Percentiles rank a stretch among this genome's conserved stretches.
Conservation (phyloP, 2,888 invertebrate species). For the Oxyteleia sp. region DNA sequence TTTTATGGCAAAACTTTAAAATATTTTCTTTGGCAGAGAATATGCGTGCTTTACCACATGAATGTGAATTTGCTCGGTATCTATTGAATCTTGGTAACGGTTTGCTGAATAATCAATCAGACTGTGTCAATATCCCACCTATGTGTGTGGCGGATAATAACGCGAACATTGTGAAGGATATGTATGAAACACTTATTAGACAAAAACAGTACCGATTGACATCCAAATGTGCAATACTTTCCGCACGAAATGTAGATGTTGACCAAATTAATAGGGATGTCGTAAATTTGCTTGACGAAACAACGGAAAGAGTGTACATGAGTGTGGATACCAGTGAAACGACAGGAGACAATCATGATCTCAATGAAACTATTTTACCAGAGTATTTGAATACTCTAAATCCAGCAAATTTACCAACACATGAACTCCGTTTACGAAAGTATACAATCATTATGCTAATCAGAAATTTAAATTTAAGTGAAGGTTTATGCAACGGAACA, state of each 20-base stretch:
- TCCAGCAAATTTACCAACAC: background rate
- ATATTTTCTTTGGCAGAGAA: constrained; percentile 44
- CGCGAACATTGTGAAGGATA: constrained; percentile 64
- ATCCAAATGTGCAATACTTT: background rate
- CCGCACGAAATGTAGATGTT: no score
- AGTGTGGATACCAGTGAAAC: constrained; percentile 21
- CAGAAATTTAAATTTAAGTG: constrained; percentile 25
- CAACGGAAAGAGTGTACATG: constrained; percentile 14
- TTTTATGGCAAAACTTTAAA: constrained; percentile 18
- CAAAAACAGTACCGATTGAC: constrained; percentile 35
- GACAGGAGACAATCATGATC: no score
- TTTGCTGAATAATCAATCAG: constrained; percentile 34
- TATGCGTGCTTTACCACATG: constrained; percentile 41
- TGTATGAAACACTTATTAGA: constrained; percentile 52
- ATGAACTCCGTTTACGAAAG: no score
- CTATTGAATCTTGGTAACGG: constrained; percentile 62
- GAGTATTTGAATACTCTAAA: no score
- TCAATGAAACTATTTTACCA: no score
- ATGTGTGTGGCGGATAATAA: constrained; percentile 37
- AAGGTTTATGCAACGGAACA: no score
- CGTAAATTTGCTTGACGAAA: constrained; percentile 10
- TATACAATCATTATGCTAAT: constrained; percentile 6
- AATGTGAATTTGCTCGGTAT: constrained; percentile 24
- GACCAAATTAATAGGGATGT: constrained; percentile 66
- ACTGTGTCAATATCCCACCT: constrained; percentile 46